A percentile compares a stretch with the other conserved stretches of the same genome.
Evolutionary conservation across 2,888 invertebrate species (phyloP).

Genomic region (Campopleginae sp.): DNA sequence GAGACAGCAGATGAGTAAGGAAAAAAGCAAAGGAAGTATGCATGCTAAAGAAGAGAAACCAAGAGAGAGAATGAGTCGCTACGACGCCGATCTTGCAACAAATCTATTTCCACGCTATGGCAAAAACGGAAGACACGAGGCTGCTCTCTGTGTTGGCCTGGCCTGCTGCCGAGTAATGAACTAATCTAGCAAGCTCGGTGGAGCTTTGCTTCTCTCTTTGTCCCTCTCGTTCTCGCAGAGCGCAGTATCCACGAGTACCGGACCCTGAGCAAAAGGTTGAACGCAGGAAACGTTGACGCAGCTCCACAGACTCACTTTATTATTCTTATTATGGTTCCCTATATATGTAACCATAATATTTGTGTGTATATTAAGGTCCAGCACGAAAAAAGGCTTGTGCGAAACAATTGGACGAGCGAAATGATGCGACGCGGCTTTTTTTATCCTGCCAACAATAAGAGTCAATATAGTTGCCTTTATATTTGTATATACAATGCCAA

Average conservation of each 20-base stretch:
- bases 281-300: constrained; percentile 59
- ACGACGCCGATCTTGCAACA: constrained; percentile 77
- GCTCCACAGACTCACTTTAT: constrained; percentile 24
- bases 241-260: constrained; percentile 36
- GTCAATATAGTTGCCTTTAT: constrained; percentile 14
- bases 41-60: constrained; percentile 8
- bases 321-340: background rate
- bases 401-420: constrained; percentile 16
- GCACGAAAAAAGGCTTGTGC: constrained; percentile 2
- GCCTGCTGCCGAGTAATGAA: constrained; percentile 80
- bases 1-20: constrained; percentile 24
- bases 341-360: background rate
- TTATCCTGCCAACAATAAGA: background rate
- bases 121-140: constrained; percentile 81
- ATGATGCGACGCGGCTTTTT: background rate
- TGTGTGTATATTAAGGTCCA: background rate
- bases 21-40: constrained; percentile 25
- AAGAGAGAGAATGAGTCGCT: constrained; percentile 11
- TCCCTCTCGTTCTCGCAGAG: constrained; percentile 28
- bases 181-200: constrained; percentile 79
- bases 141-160: constrained; percentile 58
- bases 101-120: constrained; percentile 81
- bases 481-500: constrained; percentile 23
- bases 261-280: constrained; percentile 51
- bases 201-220: constrained; percentile 22